Conservation (phyloP, 2,797 vertebrate genomes). For the Rhinophrynus dorsalis region DNA sequence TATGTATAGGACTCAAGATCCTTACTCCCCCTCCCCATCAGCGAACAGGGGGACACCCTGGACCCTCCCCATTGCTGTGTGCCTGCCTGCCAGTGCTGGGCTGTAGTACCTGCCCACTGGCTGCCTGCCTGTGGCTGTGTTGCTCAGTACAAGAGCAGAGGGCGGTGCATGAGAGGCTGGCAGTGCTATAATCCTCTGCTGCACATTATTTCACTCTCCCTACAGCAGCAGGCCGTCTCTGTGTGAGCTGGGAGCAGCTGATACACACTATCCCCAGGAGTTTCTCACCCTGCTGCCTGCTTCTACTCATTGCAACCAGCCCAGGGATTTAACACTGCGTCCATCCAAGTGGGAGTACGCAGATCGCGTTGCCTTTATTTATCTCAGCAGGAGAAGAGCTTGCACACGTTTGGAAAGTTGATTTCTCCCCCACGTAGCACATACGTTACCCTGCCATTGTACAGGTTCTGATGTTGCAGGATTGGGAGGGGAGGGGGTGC, state of each 20-base stretch:
- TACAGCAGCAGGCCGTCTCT: neutral
- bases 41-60: neutral
- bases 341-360: conserved; percentile 12
- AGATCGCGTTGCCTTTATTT: neutral
- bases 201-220: conserved; percentile 38
- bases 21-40: neutral
- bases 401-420: conserved; percentile 28
- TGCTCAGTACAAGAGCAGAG: conserved; percentile 44
- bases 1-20: too few relatives aligned
- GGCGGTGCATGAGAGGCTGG: conserved; percentile 53
- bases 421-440: neutral
- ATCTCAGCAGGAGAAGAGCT: neutral
- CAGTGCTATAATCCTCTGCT: conserved; percentile 64
- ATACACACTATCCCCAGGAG: conserved; percentile 7
- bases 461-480: conserved; percentile 7
- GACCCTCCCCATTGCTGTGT: neutral
- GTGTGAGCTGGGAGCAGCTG: conserved; percentile 13
- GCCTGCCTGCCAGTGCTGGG: conserved; percentile 1
- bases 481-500: conserved; percentile 50
- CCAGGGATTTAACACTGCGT: conserved; percentile 6
- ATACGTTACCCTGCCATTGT: too few relatives aligned
- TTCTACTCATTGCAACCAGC: neutral
- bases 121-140: conserved; percentile 28
- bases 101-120: conserved; percentile 21
- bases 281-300: neutral